phyloP scores from a whole-genome alignment of 2,888 invertebrate species.

The Torymus tubicola region DNA sequence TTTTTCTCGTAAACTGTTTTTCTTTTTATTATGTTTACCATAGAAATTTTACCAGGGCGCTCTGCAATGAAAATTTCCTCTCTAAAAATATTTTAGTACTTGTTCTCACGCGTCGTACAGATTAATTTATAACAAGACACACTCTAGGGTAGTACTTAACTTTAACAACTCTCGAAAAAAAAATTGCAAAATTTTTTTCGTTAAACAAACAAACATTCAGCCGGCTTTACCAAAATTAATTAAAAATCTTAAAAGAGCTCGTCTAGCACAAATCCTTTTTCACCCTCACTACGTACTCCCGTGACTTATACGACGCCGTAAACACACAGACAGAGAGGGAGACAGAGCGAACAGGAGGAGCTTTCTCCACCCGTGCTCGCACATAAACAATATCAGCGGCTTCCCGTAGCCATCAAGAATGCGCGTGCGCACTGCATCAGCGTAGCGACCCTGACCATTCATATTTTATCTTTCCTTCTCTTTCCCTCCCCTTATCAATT shows the following conservation, averaged over 20 bases:
- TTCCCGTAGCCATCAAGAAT: slow-evolving; percentile 14
- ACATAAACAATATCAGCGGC: slow-evolving; percentile 46
- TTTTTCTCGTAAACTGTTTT: not conserved
- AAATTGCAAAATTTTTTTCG: not conserved
- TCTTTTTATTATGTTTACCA: not conserved
- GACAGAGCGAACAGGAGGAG: too few species aligned
- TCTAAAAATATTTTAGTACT: too few species aligned
- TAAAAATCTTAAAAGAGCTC: not conserved
- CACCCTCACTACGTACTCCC: not conserved
- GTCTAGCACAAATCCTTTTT: not conserved
- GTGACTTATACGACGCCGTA: too few species aligned
- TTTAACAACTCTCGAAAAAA: not conserved
- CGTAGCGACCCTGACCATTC: slow-evolving; percentile 60
- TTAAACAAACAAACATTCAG: not conserved
- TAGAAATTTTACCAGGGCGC: not conserved
- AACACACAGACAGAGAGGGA: not conserved
- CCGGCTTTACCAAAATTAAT: slow-evolving; percentile 5
- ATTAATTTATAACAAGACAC: too few species aligned
- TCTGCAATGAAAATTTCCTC: too few species aligned
- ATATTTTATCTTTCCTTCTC: slow-evolving; percentile 65
- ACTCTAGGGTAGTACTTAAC: too few species aligned
- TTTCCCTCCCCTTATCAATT: slow-evolving; percentile 68
- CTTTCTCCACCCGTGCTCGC: not conserved
- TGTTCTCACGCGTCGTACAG: too few species aligned
- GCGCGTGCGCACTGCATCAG: too few species aligned